These are phyloP conservation scores for Halcyon smyrnensis DNA, from an alignment of 2,797 vertebrate genomes.

Conservation along the genomic window DNA sequence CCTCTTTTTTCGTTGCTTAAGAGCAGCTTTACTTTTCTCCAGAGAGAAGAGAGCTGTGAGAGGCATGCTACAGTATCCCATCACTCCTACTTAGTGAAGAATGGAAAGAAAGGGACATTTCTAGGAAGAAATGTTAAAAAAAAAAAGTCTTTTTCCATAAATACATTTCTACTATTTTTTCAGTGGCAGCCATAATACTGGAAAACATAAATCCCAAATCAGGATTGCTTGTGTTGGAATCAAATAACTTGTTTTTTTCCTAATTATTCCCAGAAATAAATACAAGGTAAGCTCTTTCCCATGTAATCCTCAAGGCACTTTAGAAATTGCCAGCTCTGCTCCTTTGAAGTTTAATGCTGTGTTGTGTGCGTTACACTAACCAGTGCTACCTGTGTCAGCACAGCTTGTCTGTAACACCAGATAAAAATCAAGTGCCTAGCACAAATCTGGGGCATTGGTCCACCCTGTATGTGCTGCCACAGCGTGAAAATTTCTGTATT, in stretches of 20 bases:
- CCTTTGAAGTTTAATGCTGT: not conserved
- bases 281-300: not conserved
- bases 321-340: not conserved
- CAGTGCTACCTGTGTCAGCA: not conserved
- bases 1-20: not conserved
- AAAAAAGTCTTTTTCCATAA: not conserved
- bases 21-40: not conserved
- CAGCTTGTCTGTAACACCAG: not conserved
- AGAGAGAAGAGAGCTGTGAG: not conserved
- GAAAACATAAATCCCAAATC: not conserved
- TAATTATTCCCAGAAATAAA: not conserved
- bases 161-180: not conserved
- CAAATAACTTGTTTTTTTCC: not conserved
- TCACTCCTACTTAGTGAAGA: not conserved
- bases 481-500: not conserved
- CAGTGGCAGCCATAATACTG: not conserved
- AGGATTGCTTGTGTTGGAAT: not conserved
- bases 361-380: rapidly evolving
- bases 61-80: not conserved
- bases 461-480: not conserved
- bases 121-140: not conserved
- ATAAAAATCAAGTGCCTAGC: not conserved
- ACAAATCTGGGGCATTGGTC: not conserved
- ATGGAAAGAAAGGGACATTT: not conserved
- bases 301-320: not conserved